A percentile compares a stretch with the other conserved stretches of the same genome.
Evolutionary conservation across 1,140 invertebrate species (phyloP).

Genomic region (Chironomus striatipennis): DNA sequence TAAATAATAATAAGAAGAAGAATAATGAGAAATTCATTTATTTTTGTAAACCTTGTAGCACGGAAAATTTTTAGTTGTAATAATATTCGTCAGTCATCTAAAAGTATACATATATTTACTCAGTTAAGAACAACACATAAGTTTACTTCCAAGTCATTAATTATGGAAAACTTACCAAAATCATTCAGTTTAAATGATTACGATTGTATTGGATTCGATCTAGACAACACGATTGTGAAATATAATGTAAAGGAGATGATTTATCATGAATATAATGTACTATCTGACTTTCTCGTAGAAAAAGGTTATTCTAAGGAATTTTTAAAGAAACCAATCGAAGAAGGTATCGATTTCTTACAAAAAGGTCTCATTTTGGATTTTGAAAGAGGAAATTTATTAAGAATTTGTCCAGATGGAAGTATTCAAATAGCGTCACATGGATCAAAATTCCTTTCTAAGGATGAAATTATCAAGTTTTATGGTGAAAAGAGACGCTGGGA

Average conservation of each 20-base stretch:
- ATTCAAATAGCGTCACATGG: constrained; percentile 64
- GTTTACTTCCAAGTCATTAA: background rate
- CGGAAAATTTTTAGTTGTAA: background rate
- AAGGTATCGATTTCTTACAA: constrained; percentile 57
- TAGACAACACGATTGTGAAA: constrained; percentile 63
- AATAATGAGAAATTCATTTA: background rate
- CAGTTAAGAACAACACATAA: too few relatives aligned
- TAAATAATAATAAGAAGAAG: background rate
- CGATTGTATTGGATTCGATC: constrained; percentile 71
- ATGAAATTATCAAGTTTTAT: constrained; percentile 55
- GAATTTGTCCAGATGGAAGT: constrained; percentile 49
- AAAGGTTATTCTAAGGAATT: constrained; percentile 50
- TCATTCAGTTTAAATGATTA: constrained; percentile 53
- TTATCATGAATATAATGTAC: constrained; percentile 51
- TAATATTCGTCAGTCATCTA: too few relatives aligned
- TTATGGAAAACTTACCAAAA: constrained; percentile 32
- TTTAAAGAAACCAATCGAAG: constrained; percentile 45
- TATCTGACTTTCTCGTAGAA: constrained; percentile 54
- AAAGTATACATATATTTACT: too few relatives aligned
- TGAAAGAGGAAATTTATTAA: constrained; percentile 61
- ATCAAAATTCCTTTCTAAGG: constrained; percentile 46
- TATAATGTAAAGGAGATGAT: constrained; percentile 55
- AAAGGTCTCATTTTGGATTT: constrained; percentile 69
- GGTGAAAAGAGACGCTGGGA: constrained; percentile 52
- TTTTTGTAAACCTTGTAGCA: background rate